phyloP scores from a whole-genome alignment of 2,888 invertebrate species.

The Morinoia aosen region DNA sequence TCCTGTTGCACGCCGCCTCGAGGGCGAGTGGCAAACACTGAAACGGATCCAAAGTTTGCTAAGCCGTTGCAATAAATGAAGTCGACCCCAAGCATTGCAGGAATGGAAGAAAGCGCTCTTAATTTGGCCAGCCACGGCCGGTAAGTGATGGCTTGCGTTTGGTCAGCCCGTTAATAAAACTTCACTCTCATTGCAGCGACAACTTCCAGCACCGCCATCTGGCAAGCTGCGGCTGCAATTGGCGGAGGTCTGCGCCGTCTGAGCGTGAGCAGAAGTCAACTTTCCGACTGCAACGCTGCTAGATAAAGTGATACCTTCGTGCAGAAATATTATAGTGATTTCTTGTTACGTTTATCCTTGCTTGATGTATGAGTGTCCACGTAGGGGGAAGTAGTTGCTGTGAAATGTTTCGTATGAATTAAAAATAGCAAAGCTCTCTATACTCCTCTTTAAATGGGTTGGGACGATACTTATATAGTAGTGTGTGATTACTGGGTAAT shows the following conservation, averaged over 20 bases:
- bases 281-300: neutral
- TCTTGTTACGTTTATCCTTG: too few relatives aligned
- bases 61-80: slow-evolving; percentile 9
- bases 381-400: too few relatives aligned
- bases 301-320: neutral
- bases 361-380: too few relatives aligned
- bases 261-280: neutral
- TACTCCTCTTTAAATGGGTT: too few relatives aligned
- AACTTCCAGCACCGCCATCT: slow-evolving; percentile 31
- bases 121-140: neutral
- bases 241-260: neutral
- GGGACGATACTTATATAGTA: too few relatives aligned
- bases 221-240: neutral
- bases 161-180: slow-evolving; percentile 3
- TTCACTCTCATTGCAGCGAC: slow-evolving; percentile 1
- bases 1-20: neutral
- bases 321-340: too few relatives aligned
- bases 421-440: too few relatives aligned
- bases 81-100: neutral
- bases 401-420: too few relatives aligned
- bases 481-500: too few relatives aligned
- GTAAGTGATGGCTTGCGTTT: slow-evolving; percentile 15
- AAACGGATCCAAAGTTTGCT: slow-evolving; percentile 1
- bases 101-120: neutral
- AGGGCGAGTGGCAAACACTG: neutral